Base-by-base conservation (phyloP, 1,140 invertebrate genomes). In the Plutomurus gul region DNA sequence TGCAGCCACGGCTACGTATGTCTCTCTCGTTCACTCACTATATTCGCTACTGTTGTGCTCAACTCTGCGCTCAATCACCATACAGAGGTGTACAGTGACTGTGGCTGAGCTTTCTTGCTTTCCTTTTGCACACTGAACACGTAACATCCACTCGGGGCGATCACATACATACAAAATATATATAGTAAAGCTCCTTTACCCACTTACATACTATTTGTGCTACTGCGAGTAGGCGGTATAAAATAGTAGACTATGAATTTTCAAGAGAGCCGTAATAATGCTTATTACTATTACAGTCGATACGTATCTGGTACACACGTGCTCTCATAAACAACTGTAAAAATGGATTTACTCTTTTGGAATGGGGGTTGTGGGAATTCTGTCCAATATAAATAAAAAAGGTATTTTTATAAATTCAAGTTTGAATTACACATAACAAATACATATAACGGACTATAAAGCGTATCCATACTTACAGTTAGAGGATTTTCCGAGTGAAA, bases 121-220 rank as follows among this genome's bases (percentile, higher is more conserved):
- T 65, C 47, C 56, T 65, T 65, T 30, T 65, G 56, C 56, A 65
- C 30, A 33, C 27, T n/a, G 36, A 65, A 65, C 56, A 65, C 56
- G 56, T 65, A 65, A 33, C 25, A 65, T 65, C 30, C 56, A 65
- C 27, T 65, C 13, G 27, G 56, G 56, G 56, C 30, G 56, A 65
- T 25, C 46, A 65, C 56, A 33, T 65, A 65, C 56, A 65, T 65
- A 65, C 56, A 65, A 65, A 65, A 65, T 47, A 47, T 47, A 47
- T 11, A 47, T 16, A 11, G 25, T 6, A 33, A 65, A 25, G n/a
- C 36, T n/a, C 56, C 36, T 18, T 33, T 27, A 8, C 16, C 56
- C 18, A 1, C 16, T 30, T 36, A 30, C 18, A 36, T 36, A 33
- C 27, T 65, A 33, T 33, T 65, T 60, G n/a, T 60, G 16, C 27